Conservation (phyloP, 1,140 invertebrate species). For the Drosophila azteca region DNA sequence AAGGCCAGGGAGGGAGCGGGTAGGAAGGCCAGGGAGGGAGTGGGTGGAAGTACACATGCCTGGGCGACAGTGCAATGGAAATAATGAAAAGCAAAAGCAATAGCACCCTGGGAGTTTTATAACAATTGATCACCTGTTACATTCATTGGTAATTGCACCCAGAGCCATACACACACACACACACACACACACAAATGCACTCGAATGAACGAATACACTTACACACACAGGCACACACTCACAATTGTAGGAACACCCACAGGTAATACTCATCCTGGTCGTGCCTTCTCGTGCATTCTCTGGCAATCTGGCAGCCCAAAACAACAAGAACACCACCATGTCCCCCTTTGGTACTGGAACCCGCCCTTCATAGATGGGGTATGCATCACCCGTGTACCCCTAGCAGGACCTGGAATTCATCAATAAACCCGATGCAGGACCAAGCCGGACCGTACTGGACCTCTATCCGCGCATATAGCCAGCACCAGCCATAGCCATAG, state of each 20-base stretch:
- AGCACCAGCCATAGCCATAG: conserved; percentile 1
- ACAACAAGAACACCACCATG: too few species aligned
- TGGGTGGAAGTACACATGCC: neutral
- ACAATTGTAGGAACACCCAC: conserved; percentile 21
- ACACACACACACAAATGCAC: conserved; percentile 24
- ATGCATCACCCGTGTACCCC: neutral
- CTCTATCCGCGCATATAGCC: too few species aligned
- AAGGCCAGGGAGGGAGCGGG: too few species aligned
- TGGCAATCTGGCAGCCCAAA: too few species aligned
- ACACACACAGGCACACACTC: conserved; percentile 44
- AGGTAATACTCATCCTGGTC: conserved; percentile 12
- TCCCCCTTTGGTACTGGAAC: too few species aligned
- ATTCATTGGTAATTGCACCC: conserved; percentile 83
- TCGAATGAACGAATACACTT: too few species aligned
- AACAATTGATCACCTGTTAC: conserved; percentile 84
- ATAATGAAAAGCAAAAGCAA: conserved; percentile 83
- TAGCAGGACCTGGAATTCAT: neutral
- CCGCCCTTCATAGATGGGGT: conserved; percentile 2
- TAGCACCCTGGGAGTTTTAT: conserved; percentile 84
- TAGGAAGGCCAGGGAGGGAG: too few species aligned
- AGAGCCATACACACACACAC: conserved; percentile 81
- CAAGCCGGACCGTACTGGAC: too few species aligned
- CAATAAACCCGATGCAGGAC: too few species aligned
- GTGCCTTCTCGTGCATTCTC: conserved; percentile 1
- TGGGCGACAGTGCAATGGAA: conserved; percentile 67